phyloP scores from a whole-genome alignment of 2,797 vertebrate genomes.

The Coilia nasus region DNA sequence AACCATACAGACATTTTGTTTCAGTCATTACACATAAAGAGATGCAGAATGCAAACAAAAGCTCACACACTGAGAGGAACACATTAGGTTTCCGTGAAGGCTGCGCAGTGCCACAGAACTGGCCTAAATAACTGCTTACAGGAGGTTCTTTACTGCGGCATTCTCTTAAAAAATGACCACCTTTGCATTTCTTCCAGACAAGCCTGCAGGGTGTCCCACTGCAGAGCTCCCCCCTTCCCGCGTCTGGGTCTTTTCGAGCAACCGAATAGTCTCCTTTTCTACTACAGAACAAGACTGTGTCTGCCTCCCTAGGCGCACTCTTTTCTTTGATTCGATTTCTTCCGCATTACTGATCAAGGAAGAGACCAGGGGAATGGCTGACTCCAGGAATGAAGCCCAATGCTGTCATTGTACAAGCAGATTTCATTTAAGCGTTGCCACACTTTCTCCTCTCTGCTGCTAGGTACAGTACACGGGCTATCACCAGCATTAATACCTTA shows the following conservation, averaged over 20 bases:
- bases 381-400: constrained; percentile 51
- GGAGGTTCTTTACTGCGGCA: neutral
- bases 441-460: constrained; percentile 42
- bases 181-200: constrained; percentile 32
- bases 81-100: neutral
- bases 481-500: constrained; percentile 39
- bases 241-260: constrained; percentile 40
- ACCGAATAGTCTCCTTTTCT: constrained; percentile 37
- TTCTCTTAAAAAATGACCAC: constrained; percentile 19
- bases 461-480: constrained; percentile 20
- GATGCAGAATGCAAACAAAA: neutral
- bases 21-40: neutral
- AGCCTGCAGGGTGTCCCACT: constrained; percentile 23
- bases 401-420: constrained; percentile 37
- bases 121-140: neutral
- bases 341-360: constrained; percentile 58
- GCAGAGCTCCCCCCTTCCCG: constrained; percentile 20
- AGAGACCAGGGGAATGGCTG: constrained; percentile 59
- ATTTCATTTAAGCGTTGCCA: constrained; percentile 52
- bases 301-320: constrained; percentile 47
- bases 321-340: constrained; percentile 65
- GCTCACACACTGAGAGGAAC: neutral
- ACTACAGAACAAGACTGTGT: constrained; percentile 38
- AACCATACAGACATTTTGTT: neutral
- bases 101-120: neutral